These are phyloP conservation scores for Sebastes hubbsi DNA, from an alignment of 2,797 vertebrate species.

Conservation along the genomic window DNA sequence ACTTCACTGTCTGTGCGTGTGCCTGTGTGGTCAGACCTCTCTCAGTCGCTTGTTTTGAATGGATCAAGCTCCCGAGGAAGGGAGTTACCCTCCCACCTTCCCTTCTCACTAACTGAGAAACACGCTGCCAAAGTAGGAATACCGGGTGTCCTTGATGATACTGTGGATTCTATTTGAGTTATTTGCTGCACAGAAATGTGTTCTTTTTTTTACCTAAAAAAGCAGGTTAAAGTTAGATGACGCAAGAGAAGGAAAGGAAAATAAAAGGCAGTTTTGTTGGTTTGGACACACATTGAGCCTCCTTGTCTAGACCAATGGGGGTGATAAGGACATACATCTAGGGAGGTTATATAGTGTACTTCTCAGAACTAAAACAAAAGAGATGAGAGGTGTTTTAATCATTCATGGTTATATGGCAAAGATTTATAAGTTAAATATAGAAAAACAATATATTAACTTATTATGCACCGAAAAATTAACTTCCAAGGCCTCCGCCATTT, in stretches of 20 bases:
- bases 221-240: slow-evolving; percentile 29
- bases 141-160: slow-evolving; percentile 72
- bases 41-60: slow-evolving; percentile 50
- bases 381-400: neutral
- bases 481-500: too few species aligned
- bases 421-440: neutral
- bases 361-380: neutral
- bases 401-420: neutral
- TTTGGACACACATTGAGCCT: neutral
- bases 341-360: neutral
- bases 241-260: neutral
- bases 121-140: slow-evolving; percentile 56
- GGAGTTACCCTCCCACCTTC: slow-evolving; percentile 56
- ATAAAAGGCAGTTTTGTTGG: slow-evolving; percentile 22
- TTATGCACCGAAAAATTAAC: too few species aligned
- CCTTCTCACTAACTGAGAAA: slow-evolving; percentile 26
- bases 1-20: neutral
- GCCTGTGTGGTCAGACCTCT: slow-evolving; percentile 28
- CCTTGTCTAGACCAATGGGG: neutral
- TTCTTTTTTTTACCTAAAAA: neutral
- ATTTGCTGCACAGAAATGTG: slow-evolving; percentile 4
- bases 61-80: slow-evolving; percentile 30
- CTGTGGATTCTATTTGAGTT: slow-evolving; percentile 18
- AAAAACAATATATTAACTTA: too few species aligned
- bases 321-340: neutral